Evolutionary conservation across 2,888 invertebrate species (phyloP), one percentile per base, ranked within the genome.

Genomic region (Luperina nickerlii): DNA sequence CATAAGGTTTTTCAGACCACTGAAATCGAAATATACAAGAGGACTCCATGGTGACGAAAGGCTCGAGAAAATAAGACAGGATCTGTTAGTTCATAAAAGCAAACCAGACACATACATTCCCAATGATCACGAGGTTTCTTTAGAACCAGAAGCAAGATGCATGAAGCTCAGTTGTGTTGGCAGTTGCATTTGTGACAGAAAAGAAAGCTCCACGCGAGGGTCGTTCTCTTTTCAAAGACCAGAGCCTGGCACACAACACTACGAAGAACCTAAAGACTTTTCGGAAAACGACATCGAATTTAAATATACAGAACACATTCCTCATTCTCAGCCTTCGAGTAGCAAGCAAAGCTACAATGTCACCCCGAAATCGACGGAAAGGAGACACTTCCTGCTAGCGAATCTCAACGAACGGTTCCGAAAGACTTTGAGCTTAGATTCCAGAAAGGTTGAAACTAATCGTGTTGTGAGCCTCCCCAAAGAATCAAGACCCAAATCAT

Each of bases 381-480:
- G 96, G 70, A 93, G 96, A 82, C 95, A 95, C 81, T 95, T 96
- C 73, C 89, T 97, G 67, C 92, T 97, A 11, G 92, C 97, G 0
- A 97, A 97, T 83, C 90, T 97, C 18, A 97, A 97, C 79, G 97
- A 97, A 83, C 92, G 97, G 79, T 97, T 97, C 82, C 93, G 97
- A 7, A 97, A 97, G 89, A 97, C 97, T 7, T 92, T 97, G n/a
- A 97, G 97, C 89, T 94, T 97, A 76, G 97, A 97, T 85, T 96
- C 97, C 8, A 93, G 96, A 11, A 96, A 96, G 88, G 91, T 96
- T 42, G 96, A 96, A 84, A 95, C 95, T 0, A 96, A 96, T 89
- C 91, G 96, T 27, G 92, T 95, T 1, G 83, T 96, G 13, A 95
- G 94, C 86, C 82, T 96, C 42, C 95, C 96, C 3, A 93, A 95